phyloP scores from a whole-genome alignment of 2,113 vertebrate genomes.

The Oryzias woworae region DNA sequence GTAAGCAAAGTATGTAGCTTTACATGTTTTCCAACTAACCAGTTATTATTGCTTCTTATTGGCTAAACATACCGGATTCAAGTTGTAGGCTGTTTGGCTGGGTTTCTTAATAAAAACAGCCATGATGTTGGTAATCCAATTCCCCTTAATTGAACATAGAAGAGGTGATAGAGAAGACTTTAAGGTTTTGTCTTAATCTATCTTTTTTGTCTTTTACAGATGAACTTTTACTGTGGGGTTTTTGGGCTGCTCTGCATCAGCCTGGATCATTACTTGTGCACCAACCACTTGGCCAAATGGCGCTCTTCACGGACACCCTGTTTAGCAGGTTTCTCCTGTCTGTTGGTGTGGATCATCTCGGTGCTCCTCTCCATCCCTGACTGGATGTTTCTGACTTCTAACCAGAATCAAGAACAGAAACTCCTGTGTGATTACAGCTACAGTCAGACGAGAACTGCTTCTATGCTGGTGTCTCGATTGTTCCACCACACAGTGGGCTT shows the following conservation, averaged over 20 bases:
- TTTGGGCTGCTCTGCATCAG: slow-evolving; percentile 80
- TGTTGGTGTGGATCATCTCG: slow-evolving; percentile 72
- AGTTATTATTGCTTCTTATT: too few relatives aligned
- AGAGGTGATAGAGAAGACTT: not conserved
- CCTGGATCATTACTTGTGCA: slow-evolving; percentile 75
- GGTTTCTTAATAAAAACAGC: too few relatives aligned
- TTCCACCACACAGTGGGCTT: slow-evolving; percentile 74
- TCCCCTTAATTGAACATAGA: too few relatives aligned
- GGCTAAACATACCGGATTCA: too few relatives aligned
- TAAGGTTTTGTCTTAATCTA: not conserved
- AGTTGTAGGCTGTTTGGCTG: too few relatives aligned
- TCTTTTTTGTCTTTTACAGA: slow-evolving; percentile 34
- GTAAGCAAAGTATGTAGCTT: too few relatives aligned
- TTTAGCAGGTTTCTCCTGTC: slow-evolving; percentile 54
- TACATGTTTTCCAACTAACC: too few relatives aligned
- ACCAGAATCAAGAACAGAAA: not conserved
- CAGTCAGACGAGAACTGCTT: not conserved
- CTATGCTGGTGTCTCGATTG: slow-evolving; percentile 44
- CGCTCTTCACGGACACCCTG: slow-evolving; percentile 53
- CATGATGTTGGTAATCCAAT: too few relatives aligned
- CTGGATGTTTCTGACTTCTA: slow-evolving; percentile 52
- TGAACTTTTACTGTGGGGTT: slow-evolving; percentile 82
- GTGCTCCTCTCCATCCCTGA: slow-evolving; percentile 75
- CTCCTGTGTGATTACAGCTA: slow-evolving; percentile 61
- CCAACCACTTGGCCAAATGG: slow-evolving; percentile 59